A percentile compares a stretch with the other conserved stretches of the same genome.
Evolutionary conservation across 2,888 invertebrate species (phyloP).

Genomic region (Dyspetes luteomarginatus): DNA sequence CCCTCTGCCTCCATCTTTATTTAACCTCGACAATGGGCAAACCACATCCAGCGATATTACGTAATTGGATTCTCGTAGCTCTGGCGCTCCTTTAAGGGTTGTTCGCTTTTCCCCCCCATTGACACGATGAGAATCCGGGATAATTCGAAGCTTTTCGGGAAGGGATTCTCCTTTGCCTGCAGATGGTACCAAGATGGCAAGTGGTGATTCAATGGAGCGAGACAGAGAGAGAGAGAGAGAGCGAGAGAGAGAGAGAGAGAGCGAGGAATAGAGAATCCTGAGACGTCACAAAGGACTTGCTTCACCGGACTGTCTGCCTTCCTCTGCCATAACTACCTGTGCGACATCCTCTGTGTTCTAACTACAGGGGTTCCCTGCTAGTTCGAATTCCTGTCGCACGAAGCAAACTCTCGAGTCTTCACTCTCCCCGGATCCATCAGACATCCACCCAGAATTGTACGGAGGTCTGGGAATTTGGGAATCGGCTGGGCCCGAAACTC

Average conservation of each 20-base stretch:
- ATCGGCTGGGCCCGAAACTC: conserved; percentile 17
- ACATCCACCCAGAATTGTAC: conserved; percentile 46
- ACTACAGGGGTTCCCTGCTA: conserved; percentile 25
- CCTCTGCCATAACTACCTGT: conserved; percentile 43
- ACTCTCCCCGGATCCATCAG: conserved; percentile 37
- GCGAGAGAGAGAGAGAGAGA: conserved; percentile 47
- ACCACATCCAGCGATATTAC: conserved; percentile 76
- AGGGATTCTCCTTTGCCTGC: conserved; percentile 70
- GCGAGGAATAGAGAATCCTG: conserved; percentile 41
- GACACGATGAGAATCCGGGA: conserved; percentile 73
- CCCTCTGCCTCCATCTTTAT: conserved; percentile 46
- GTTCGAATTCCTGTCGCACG: conserved; percentile 37
- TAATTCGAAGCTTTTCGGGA: conserved; percentile 68
- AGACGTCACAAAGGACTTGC: conserved; percentile 60
- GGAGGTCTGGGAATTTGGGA: conserved; percentile 53
- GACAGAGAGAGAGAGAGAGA: conserved; percentile 51
- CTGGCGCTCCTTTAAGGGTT: conserved; percentile 73
- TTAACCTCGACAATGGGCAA: conserved; percentile 61
- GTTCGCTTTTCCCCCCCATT: conserved; percentile 70
- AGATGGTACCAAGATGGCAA: conserved; percentile 66
- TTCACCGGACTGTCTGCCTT: conserved; percentile 46
- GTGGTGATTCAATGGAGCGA: conserved; percentile 53
- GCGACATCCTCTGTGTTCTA: conserved; percentile 45
- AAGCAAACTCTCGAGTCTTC: conserved; percentile 44
- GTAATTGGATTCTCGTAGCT: conserved; percentile 78